Base-by-base conservation (phyloP, 2,113 vertebrate species). In the Cavia porcellus region DNA sequence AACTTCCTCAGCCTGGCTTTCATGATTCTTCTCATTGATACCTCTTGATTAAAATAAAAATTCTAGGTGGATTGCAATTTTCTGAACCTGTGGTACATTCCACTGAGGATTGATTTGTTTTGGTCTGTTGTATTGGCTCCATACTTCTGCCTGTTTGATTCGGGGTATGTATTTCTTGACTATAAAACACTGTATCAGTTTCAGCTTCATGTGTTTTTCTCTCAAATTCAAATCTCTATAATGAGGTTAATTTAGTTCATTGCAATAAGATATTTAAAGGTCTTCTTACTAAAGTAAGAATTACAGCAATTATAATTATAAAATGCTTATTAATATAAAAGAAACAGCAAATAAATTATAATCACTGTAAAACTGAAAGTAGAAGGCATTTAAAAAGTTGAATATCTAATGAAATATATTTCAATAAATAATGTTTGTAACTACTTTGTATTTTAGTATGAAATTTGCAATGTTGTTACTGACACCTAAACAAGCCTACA, bases 291-390 rank as follows among this genome's bases (percentile, higher is more conserved):
- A 89, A 68, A 90, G 22, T 22, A 85, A 61, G 55, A 74, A 68
- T 95, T 90, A 96, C 25, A 97, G 85, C 92, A 74, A 84, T 96
- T 95, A 80, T 72, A 28, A 79, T 89, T 85, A 64, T 95, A 94
- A 93, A 90, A 94, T 86, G 66, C 17, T 61, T 10, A 38, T 79
- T 94, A 70, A 81, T 90, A 88, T 90, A 83, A 93, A 96, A 90
- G 32, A 32, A 94, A 93, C 28, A 38, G 59, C 20, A 91, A 92
- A 86, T 92, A 94, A 95, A 91, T 93, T 95, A 42, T 89, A 77
- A 88, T 77, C 14, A 61, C 20, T 90, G 2, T 93, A 89, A 95
- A 90, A 62, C 3, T 35, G 25, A 92, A 86, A 74, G 35, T 45
- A 85, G 47, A 96, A 93, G 86, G 35, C 52, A 83, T 20, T 85